Conservation (phyloP, 2,888 invertebrate species). For the Volucella inanis region DNA sequence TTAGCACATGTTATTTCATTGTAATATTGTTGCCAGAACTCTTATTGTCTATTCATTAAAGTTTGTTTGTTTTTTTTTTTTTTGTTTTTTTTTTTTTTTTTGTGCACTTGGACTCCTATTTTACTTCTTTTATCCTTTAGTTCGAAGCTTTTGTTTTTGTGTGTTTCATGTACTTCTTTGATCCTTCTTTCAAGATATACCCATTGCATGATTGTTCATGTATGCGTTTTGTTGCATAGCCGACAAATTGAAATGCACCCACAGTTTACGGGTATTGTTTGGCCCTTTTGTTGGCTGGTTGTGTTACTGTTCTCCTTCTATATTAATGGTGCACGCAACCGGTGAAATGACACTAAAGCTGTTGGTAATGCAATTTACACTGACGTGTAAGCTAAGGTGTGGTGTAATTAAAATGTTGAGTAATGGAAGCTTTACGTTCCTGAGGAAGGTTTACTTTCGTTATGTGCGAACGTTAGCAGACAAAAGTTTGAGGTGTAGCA, state of each 20-base stretch:
- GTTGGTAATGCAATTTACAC: conserved; percentile 61
- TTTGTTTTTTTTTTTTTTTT: conserved; percentile 19
- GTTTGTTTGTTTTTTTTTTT: conserved; percentile 9
- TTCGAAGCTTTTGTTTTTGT: conserved; percentile 33
- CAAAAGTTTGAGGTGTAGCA: no score
- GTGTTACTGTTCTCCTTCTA: conserved; percentile 18
- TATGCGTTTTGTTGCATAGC: conserved; percentile 21
- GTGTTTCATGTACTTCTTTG: no score
- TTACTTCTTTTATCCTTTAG: conserved; percentile 8
- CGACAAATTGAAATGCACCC: conserved; percentile 55
- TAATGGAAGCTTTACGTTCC: not conserved
- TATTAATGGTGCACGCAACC: conserved; percentile 52
- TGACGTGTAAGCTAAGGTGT: conserved; percentile 4
- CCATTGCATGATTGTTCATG: not conserved
- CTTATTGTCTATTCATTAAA: conserved; percentile 28
- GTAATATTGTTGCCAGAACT: conserved; percentile 53
- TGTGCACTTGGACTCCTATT: not conserved
- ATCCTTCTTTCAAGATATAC: not conserved
- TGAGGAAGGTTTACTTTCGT: not conserved
- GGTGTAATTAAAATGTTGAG: conserved; percentile 36
- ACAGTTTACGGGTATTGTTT: conserved; percentile 42
- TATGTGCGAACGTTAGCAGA: conserved; percentile 6
- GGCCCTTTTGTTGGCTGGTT: conserved; percentile 29
- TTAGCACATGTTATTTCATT: conserved; percentile 64
- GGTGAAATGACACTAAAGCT: conserved; percentile 50